Evolutionary conservation across 2,797 vertebrate genomes (phyloP), one percentile per base, ranked within the genome.

Genomic region (Mus spretus): DNA sequence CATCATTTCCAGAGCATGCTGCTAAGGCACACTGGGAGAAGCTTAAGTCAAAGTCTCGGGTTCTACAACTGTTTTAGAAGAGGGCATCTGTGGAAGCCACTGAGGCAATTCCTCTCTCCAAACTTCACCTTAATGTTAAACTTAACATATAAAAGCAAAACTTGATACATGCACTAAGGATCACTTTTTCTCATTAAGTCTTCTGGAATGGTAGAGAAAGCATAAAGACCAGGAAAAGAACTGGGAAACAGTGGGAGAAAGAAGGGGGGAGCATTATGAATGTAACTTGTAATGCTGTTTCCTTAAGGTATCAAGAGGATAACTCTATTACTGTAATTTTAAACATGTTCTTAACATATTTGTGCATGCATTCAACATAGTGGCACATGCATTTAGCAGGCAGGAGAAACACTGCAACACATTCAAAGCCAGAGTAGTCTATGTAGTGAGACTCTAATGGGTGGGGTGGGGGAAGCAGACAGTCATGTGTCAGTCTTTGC

Each of bases 61-160:
- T 19, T 89, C 91, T 75, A 89, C 55, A 97, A 31, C 28, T 2
- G 24, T 17, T 70, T 28, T 57, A 96, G n/a, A 92, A 15, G 72
- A 84, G 13, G 24, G 61, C 47, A 37, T 94, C 53, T 74, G 11
- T 28, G 79, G 44, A 75, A 34, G 53, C 82, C 12, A 75, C 3
- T 17, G 59, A 57, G 28, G 26, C 75, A 91, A 65, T 40, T 0
- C 57, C 40, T 67, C 19, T 78, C n/a, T 13, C 40, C 7, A 78
- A 84, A 87, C 31, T 24, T 72, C 61, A 94, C 2, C 8, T 86
- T 89, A 61, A 44, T 28, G 34, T 67, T 81, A 78, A 81, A 84
- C 40, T 55, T 77, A 78, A 19, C 75, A 94, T 12, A 55, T 9
- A 53, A 78, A 90, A 91, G 37, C 34, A 82, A 91, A 95, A 89